These are phyloP conservation scores for Phalacrocorax carbo DNA, from an alignment of 2,113 vertebrate species.

Conservation along the genomic window DNA sequence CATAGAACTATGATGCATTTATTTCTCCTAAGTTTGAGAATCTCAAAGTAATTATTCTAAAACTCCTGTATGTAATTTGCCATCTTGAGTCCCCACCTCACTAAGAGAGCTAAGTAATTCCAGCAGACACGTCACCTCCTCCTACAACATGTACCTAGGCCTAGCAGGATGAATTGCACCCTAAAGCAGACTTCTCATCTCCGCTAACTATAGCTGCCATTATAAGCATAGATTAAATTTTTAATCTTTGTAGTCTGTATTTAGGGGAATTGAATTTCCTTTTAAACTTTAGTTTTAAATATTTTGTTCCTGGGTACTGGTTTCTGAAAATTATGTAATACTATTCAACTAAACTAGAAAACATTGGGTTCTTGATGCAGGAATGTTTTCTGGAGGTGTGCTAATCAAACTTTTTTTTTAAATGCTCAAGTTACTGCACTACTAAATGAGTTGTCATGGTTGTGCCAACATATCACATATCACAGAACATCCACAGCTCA, in stretches of 20 bases:
- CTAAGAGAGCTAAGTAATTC: not conserved
- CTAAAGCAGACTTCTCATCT: not conserved
- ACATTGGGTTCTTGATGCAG: not conserved
- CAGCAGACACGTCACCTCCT: accelerated
- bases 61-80: not conserved
- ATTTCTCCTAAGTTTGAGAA: not conserved
- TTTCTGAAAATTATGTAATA: not conserved
- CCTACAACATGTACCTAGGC: not conserved
- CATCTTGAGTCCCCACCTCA: not conserved
- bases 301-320: not conserved
- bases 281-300: not conserved
- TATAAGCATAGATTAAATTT: not conserved
- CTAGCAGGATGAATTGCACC: not conserved
- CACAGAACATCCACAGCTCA: not conserved
- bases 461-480: not conserved
- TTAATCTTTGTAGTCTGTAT: not conserved
- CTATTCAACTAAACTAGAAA: not conserved
- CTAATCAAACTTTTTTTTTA: not conserved
- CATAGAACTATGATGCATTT: not conserved
- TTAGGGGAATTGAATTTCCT: not conserved
- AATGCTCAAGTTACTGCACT: not conserved
- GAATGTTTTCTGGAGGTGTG: not conserved
- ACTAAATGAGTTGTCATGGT: not conserved
- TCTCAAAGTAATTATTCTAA: not conserved
- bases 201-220: not conserved